Evolutionary conservation across 30 jellyfish, hydroid and myxozoan genomes (phyloP).

Genomic region (Aurelia sp.): DNA sequence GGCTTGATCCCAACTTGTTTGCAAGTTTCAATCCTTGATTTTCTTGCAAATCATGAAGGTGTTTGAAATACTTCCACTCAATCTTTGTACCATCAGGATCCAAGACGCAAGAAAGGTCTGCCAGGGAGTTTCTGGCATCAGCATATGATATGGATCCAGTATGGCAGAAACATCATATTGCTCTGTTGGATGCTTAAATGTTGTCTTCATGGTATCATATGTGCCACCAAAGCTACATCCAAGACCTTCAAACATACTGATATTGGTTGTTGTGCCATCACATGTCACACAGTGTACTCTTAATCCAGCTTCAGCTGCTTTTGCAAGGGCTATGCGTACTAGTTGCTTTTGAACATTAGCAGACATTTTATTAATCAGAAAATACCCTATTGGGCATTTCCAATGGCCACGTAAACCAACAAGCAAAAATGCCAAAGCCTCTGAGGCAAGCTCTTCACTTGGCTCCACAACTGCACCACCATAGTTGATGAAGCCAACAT

Average conservation of each 20-base stretch:
- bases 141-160: constrained; percentile 72
- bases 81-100: not conserved
- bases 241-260: too few species aligned
- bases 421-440: constrained; percentile 30
- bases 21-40: constrained; percentile 36
- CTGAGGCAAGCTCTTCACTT: not conserved
- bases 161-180: not conserved
- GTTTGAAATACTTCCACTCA: constrained; percentile 19
- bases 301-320: constrained; percentile 20
- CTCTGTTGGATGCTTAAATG: constrained; percentile 22
- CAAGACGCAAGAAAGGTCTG: constrained; percentile 3
- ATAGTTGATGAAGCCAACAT: constrained; percentile 48
- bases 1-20: constrained; percentile 21
- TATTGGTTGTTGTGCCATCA: too few species aligned
- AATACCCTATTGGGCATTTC: constrained; percentile 11
- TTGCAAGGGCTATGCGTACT: constrained; percentile 2
- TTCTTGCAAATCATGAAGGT: constrained; percentile 30
- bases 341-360: constrained; percentile 1
- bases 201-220: not conserved
- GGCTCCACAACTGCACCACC: constrained; percentile 36
- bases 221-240: too few species aligned
- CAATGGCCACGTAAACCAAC: constrained; percentile 9
- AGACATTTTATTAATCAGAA: constrained; percentile 14
- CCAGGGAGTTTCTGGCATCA: constrained; percentile 77
- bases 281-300: too few species aligned